These are phyloP conservation scores for Latheticus oryzae DNA, from an alignment of 2,888 invertebrate genomes.

Conservation along the genomic window DNA sequence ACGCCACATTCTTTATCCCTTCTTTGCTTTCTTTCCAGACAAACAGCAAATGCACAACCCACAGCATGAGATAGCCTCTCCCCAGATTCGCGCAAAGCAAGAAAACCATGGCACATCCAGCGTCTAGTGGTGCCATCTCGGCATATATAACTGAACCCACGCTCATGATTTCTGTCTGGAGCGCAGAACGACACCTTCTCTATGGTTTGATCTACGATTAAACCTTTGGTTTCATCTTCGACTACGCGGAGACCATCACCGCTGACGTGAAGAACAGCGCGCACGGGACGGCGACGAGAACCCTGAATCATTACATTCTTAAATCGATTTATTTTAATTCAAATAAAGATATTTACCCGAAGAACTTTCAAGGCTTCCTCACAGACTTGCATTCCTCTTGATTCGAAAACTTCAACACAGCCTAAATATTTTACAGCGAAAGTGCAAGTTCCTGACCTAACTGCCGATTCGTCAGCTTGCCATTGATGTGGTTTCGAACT, in stretches of 20 bases:
- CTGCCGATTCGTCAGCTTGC: conserved; percentile 98
- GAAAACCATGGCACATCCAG: conserved; percentile 99
- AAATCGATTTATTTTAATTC: conserved; percentile 33
- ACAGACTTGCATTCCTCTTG: conserved; percentile 99
- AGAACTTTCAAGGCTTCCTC: conserved; percentile 98
- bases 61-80: conserved; percentile 99
- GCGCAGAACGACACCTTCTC: conserved; percentile 99
- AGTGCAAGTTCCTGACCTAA: conserved; percentile 94
- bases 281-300: conserved; percentile 88
- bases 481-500: conserved; percentile 97
- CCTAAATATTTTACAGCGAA: conserved; percentile 99
- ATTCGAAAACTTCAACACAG: conserved; percentile 99
- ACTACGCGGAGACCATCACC: conserved; percentile 97
- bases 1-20: conserved; percentile 96
- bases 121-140: conserved; percentile 97
- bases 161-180: conserved; percentile 96
- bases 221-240: conserved; percentile 97
- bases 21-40: conserved; percentile 96
- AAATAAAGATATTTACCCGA: conserved; percentile 72
- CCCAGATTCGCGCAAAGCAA: conserved; percentile 95
- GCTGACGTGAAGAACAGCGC: conserved; percentile 89
- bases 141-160: conserved; percentile 99
- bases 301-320: too few relatives aligned
- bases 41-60: conserved; percentile 98
- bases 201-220: conserved; percentile 99